Percentiles rank a stretch among this genome's conserved stretches.
Evolutionary conservation across 2,888 invertebrate genomes (phyloP).

Genomic region (Norana najaformis): DNA sequence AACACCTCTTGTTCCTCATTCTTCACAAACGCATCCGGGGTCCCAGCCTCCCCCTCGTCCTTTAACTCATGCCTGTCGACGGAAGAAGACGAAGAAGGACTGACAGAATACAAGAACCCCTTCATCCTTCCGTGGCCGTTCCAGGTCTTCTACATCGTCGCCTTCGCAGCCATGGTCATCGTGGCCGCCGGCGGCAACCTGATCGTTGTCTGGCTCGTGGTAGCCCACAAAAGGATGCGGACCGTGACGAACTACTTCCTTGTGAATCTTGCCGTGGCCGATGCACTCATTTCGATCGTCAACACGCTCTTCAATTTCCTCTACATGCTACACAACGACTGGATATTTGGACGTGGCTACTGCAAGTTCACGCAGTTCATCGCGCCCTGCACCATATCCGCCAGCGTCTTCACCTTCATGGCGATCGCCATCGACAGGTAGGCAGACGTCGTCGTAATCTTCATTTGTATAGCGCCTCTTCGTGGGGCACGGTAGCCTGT

Average conservation of each 20-base stretch:
- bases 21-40: background rate
- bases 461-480: background rate
- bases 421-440: constrained; percentile 96
- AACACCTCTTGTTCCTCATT: background rate
- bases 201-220: constrained; percentile 96
- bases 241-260: constrained; percentile 97
- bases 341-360: constrained; percentile 91
- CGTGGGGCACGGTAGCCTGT: too few relatives aligned
- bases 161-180: constrained; percentile 87
- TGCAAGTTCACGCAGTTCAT: constrained; percentile 95
- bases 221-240: constrained; percentile 92
- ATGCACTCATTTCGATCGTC: constrained; percentile 90
- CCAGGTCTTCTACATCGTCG: constrained; percentile 82
- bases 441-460: constrained; percentile 36
- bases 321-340: constrained; percentile 81
- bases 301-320: constrained; percentile 95
- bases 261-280: constrained; percentile 92
- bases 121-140: constrained; percentile 48
- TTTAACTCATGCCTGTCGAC: background rate
- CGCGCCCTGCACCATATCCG: constrained; percentile 86
- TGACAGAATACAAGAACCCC: constrained; percentile 30
- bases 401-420: constrained; percentile 93
- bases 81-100: background rate
- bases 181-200: constrained; percentile 94
- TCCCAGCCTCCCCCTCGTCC: background rate